These are phyloP conservation scores for Ips nitidus DNA, from an alignment of 1,140 invertebrate species.

Conservation along the genomic window DNA sequence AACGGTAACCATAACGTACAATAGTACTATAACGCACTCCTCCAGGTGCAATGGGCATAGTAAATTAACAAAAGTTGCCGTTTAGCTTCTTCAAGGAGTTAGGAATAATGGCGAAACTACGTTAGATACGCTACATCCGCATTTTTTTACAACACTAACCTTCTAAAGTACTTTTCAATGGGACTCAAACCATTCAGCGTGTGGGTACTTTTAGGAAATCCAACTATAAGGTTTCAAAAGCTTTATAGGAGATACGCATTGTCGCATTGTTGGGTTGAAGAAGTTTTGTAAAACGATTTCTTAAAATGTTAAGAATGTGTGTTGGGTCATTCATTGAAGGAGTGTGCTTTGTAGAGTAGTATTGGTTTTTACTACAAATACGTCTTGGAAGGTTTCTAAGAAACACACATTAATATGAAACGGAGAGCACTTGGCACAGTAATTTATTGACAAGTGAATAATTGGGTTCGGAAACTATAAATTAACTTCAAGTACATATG, in stretches of 20 bases:
- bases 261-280: constrained; percentile 1
- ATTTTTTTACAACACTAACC: constrained; percentile 7
- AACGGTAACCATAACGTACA: background rate
- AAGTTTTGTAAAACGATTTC: background rate
- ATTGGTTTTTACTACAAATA: background rate
- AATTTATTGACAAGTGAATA: no score
- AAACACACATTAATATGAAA: no score
- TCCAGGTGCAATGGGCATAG: background rate
- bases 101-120: constrained; percentile 5
- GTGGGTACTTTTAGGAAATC: constrained; percentile 2
- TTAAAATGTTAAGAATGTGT: background rate
- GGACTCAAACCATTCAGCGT: background rate
- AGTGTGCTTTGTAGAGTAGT: background rate
- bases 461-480: no score
- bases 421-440: no score
- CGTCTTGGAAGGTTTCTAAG: background rate
- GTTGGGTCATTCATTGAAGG: background rate
- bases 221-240: constrained; percentile 1
- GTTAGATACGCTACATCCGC: constrained; percentile 11
- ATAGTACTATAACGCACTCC: background rate
- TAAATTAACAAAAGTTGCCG: background rate
- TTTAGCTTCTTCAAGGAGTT: constrained; percentile 5
- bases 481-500: no score
- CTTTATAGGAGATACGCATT: background rate
- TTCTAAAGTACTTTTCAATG: constrained; percentile 11